These are phyloP conservation scores for Cebus imitator DNA, from an alignment of 2,113 vertebrate species.

Conservation along the genomic window DNA sequence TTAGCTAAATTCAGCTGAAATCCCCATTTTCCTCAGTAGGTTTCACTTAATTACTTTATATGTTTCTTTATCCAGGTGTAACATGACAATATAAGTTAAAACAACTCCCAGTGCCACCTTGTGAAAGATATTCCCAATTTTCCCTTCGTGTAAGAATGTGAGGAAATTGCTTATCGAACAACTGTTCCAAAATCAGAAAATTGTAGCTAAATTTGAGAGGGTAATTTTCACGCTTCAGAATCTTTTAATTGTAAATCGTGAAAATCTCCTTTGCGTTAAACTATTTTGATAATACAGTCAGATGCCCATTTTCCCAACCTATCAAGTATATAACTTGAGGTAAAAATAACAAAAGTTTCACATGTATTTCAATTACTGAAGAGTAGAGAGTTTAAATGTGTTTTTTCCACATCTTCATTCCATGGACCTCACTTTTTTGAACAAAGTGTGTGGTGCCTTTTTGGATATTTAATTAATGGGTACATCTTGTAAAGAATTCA, in stretches of 20 bases:
- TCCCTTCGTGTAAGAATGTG: background rate
- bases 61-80: slow-evolving; percentile 39
- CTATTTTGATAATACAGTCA: background rate
- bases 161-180: background rate
- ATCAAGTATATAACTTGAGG: background rate
- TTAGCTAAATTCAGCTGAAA: slow-evolving; percentile 59
- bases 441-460: background rate
- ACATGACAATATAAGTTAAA: slow-evolving; percentile 29
- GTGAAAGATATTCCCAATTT: background rate
- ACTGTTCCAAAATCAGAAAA: slow-evolving; percentile 25
- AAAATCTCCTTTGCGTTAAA: slow-evolving; percentile 12
- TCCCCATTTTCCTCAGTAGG: slow-evolving; percentile 41
- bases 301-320: background rate
- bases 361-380: background rate
- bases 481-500: background rate
- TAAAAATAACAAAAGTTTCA: background rate
- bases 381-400: background rate
- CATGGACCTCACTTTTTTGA: slow-evolving; percentile 32
- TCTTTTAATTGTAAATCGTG: slow-evolving; percentile 3
- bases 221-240: slow-evolving; percentile 34
- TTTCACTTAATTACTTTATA: slow-evolving; percentile 59
- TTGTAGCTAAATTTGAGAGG: background rate
- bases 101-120: background rate
- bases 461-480: slow-evolving; percentile 26
- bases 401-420: slow-evolving; percentile 59